phyloP scores from a whole-genome alignment of 2,888 invertebrate genomes.

The Eustalomyia histrio region DNA sequence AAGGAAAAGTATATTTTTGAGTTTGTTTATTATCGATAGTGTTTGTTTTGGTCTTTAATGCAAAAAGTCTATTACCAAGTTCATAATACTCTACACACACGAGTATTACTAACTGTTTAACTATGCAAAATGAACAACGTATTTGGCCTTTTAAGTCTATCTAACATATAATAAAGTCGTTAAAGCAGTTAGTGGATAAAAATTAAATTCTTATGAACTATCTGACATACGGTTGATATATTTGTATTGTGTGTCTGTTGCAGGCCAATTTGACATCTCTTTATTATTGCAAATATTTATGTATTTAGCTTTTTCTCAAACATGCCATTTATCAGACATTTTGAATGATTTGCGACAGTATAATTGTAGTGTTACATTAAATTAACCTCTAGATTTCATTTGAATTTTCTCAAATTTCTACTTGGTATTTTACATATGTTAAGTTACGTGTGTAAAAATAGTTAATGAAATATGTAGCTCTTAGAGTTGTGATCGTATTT shows the following conservation, averaged over 20 bases:
- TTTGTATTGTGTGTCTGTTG: constrained; percentile 30
- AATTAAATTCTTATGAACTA: constrained; percentile 47
- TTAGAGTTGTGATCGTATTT: too few relatives aligned
- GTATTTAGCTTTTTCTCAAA: constrained; percentile 7
- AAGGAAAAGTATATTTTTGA: constrained; percentile 8
- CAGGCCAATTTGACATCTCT: constrained; percentile 32
- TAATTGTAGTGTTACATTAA: constrained; percentile 40
- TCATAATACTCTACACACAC: not conserved
- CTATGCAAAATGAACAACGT: not conserved
- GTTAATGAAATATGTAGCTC: too few relatives aligned
- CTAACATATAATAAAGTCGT: not conserved
- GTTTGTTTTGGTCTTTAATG: not conserved
- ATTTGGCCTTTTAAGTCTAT: not conserved
- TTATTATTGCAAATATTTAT: constrained; percentile 6
- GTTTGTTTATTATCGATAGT: not conserved
- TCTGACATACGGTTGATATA: constrained; percentile 50
- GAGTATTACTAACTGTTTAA: too few relatives aligned
- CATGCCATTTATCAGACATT: constrained; percentile 38
- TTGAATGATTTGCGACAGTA: constrained; percentile 55
- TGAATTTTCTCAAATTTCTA: constrained; percentile 11
- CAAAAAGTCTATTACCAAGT: not conserved
- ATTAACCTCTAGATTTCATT: constrained; percentile 9
- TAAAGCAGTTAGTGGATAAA: constrained; percentile 7
- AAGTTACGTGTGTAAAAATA: too few relatives aligned
- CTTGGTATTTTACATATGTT: not conserved